Evolutionary conservation across 2,113 vertebrate genomes (phyloP), one percentile per base, ranked within the genome.

Genomic region (Platysternon megacephalum): DNA sequence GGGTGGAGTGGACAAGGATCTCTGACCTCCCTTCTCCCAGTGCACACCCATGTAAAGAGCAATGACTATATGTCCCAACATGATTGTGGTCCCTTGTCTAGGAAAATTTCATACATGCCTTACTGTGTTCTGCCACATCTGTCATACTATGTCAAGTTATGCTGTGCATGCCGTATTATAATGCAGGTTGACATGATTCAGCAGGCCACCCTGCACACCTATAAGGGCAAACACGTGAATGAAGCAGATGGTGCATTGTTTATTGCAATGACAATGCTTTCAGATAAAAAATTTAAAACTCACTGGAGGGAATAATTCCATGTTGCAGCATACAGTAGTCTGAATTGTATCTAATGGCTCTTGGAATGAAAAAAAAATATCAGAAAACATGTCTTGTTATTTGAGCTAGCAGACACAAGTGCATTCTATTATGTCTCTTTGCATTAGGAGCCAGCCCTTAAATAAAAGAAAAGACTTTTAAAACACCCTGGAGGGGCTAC

Each of bases 381-480:
- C 11, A 39, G 32, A 88, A 82, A 91, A 85, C 76, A 42, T 52
- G 44, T 80, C 91, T 92, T 83, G 39, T 84, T 92, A 84, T 96
- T 91, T 90, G 53, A 93, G 85, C 61, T 93, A 89, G 92, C 81
- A 85, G 78, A 97, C 90, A 89, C 87, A 92, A 96, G 78, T 65
- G 79, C 79, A 92, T 98, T 95, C 94, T 96, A 91, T 93, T 90
- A 81, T 91, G 95, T 96, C 93, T 94, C 51, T 95, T 96, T 97
- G 93, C 93, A 94, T 97, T 97, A 97, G 87, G 95, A 96, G 84
- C 83, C 87, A 94, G 89, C 86, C 90, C 92, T 96, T 94, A 97
- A 97, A 97, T 91, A 93, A 93, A 97, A 95, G 86, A 81, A 94
- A 90, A 95, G 87, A 82, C 94, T 93, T 95, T 90, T 83, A 83